These are phyloP conservation scores for Vanessa cardui DNA, from an alignment of 2,888 invertebrate genomes.

Conservation along the genomic window DNA sequence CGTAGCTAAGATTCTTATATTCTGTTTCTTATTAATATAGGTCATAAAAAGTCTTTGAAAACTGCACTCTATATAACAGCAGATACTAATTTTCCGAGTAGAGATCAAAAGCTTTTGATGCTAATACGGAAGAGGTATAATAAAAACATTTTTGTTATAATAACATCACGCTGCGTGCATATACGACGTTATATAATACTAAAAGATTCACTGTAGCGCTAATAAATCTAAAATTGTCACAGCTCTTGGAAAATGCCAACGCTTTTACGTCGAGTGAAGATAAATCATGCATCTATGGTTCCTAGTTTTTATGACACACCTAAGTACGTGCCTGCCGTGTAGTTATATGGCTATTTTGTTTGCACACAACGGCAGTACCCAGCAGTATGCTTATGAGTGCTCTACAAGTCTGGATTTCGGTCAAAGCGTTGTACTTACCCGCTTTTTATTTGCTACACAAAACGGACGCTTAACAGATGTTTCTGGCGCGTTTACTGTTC, in stretches of 20 bases:
- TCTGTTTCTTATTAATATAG: neutral
- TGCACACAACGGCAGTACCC: conserved; percentile 2
- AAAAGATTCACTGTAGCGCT: conserved; percentile 19
- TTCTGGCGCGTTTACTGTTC: conserved; percentile 7
- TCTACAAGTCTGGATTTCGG: conserved; percentile 13
- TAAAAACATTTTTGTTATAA: conserved; percentile 8
- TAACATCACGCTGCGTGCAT: neutral
- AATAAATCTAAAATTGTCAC: conserved; percentile 41
- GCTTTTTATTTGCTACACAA: conserved; percentile 26
- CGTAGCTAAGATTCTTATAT: neutral
- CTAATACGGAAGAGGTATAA: neutral
- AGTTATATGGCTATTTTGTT: conserved; percentile 5
- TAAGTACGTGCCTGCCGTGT: conserved; percentile 3
- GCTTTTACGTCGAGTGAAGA: conserved; percentile 29
- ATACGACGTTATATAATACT: neutral
- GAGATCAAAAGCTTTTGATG: conserved; percentile 9
- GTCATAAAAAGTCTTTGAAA: conserved; percentile 13
- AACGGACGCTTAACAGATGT: conserved; percentile 20
- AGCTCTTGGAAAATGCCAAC: conserved; percentile 34
- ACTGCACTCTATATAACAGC: neutral
- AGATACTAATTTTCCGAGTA: conserved; percentile 2
- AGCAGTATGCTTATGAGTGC: conserved; percentile 8
- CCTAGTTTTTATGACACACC: conserved; percentile 13
- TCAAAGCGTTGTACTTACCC: conserved; percentile 8
- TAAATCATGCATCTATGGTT: conserved; percentile 32